Evolutionary conservation across 2,797 vertebrate species (phyloP).

Genomic region (Natrix natrix): DNA sequence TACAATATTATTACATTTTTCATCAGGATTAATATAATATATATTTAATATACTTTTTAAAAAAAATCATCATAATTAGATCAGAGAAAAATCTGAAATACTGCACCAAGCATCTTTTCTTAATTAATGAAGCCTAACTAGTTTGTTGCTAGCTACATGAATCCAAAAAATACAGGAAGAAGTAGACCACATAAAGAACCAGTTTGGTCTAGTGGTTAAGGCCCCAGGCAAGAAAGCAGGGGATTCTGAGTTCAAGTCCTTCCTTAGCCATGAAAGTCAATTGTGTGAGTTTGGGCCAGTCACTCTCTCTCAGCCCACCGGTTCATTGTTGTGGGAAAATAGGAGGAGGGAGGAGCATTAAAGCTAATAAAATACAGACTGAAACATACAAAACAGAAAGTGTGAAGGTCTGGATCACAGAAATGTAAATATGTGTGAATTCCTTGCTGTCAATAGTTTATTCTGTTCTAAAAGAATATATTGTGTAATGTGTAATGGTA

Average conservation of each 20-base stretch:
- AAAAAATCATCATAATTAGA: not conserved
- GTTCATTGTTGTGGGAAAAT: not conserved
- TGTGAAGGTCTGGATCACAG: not conserved
- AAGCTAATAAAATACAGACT: not conserved
- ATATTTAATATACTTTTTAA: not conserved
- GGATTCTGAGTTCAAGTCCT: not conserved
- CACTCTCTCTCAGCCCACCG: not conserved
- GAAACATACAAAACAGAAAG: not conserved
- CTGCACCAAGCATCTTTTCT: not conserved
- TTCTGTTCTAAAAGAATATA: not conserved
- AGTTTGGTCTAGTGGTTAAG: not conserved
- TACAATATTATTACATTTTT: not conserved
- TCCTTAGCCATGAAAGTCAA: not conserved
- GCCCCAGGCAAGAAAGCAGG: not conserved
- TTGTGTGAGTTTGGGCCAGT: not conserved
- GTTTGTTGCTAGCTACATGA: not conserved
- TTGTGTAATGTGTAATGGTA: not conserved
- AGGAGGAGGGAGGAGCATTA: not conserved
- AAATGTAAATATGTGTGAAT: not conserved
- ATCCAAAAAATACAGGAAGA: not conserved
- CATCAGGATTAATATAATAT: not conserved
- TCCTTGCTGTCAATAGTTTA: not conserved
- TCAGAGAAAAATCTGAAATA: not conserved
- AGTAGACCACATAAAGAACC: not conserved
- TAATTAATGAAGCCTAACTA: conserved; percentile 1